These are phyloP conservation scores for Glaucopsyche alexis DNA, from an alignment of 2,888 invertebrate genomes.

Conservation along the genomic window DNA sequence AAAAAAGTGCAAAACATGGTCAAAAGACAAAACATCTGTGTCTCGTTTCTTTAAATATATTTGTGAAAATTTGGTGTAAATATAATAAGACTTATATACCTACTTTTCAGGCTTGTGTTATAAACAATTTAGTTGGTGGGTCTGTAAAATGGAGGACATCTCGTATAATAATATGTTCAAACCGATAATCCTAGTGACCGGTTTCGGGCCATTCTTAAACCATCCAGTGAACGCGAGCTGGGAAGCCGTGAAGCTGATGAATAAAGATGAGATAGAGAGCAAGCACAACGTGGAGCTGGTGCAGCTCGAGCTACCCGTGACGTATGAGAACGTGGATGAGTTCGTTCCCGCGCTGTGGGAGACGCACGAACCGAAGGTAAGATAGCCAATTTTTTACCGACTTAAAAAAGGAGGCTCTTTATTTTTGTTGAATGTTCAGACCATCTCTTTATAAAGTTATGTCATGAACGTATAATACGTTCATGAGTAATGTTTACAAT, in stretches of 20 bases:
- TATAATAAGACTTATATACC: not conserved
- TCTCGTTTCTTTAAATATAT: not conserved
- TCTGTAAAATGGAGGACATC: slow-evolving; percentile 41
- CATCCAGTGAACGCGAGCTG: slow-evolving; percentile 90
- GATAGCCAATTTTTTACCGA: slow-evolving; percentile 2
- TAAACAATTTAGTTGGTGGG: not conserved
- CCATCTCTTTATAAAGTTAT: too few species aligned
- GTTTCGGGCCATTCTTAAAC: slow-evolving; percentile 89
- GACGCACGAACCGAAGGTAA: slow-evolving; percentile 84
- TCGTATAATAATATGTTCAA: slow-evolving; percentile 49
- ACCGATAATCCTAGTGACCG: slow-evolving; percentile 82
- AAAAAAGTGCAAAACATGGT: not conserved
- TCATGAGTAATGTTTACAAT: too few species aligned
- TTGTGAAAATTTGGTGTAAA: not conserved
- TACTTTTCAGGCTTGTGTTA: not conserved
- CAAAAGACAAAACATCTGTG: not conserved
- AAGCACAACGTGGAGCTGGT: slow-evolving; percentile 76
- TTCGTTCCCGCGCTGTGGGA: slow-evolving; percentile 85
- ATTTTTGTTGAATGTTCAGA: too few species aligned
- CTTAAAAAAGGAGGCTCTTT: too few species aligned
- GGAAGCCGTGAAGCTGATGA: slow-evolving; percentile 86
- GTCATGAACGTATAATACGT: too few species aligned
- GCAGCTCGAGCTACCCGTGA: slow-evolving; percentile 84
- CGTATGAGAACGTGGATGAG: slow-evolving; percentile 84
- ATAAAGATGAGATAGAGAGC: slow-evolving; percentile 73